Evolutionary conservation across 1,140 invertebrate genomes (phyloP), one percentile per base, ranked within the genome.

Genomic region (Drosophila arizonae): DNA sequence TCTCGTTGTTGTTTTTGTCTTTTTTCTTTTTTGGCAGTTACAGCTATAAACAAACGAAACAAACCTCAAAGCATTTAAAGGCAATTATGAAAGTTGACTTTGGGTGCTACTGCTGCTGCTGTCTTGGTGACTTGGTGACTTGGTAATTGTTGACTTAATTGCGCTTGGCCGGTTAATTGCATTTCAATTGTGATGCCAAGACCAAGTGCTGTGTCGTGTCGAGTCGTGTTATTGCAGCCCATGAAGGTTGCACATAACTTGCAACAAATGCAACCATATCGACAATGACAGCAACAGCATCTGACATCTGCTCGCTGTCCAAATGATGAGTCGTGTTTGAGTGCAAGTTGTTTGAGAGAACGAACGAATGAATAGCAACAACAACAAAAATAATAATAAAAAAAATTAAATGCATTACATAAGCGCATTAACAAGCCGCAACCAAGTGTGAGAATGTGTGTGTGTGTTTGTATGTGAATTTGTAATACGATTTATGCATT

Each of bases 131-230:
- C 72, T 68, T 72, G 77, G 69, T 81, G 79, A 73, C 71, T 69
- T 46, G 74, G 68, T 86, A 86, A 86, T 79, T 87, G 81, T 86
- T 58, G 65, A 51, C 68, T 86, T 86, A 86, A 86, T 87, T 87
- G 81, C 79, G 68, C 79, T 87, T 82, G 79, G 64, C 81, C 81
- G 82, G 76, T 87, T 86, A 86, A 86, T 86, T 86, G 81, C 82
- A 82, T 79, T 86, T 86, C 81, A 86, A 87, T 86, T 86, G 81
- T 86, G 82, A 87, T 86, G 81, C 76, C 81, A 86, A 76, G 72
- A 55, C 55, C 52, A 76, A 61, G 56, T 45, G 66, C 57, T 56
- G 69, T 65, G 3, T 51, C 26, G 41, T 62, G 72, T 55, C 75
- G 57, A 63, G 33, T 36, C 11, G 36, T 13, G 36, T 39, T 77